phyloP scores from a whole-genome alignment of 2,113 vertebrate genomes.

The Microcebus murinus region DNA sequence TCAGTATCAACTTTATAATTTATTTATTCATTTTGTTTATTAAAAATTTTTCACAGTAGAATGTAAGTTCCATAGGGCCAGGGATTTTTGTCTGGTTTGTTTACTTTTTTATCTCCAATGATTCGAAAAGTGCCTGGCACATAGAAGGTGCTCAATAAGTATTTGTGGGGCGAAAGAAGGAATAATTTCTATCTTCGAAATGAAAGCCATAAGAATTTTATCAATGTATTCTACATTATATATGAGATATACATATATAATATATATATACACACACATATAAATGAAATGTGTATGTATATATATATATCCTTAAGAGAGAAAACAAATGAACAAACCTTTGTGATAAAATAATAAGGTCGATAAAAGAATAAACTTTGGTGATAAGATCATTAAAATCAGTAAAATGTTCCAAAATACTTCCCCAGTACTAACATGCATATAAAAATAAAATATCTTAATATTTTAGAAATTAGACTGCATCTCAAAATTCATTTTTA shows the following conservation, averaged over 20 bases:
- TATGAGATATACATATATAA: not conserved
- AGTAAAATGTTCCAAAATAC: not conserved
- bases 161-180: not conserved
- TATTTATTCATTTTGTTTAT: constrained; percentile 4
- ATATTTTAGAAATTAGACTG: constrained; percentile 6
- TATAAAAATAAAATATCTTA: not conserved
- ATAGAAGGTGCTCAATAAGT: not conserved
- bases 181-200: not conserved
- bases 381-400: not conserved
- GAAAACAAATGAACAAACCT: not conserved
- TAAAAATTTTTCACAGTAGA: not conserved
- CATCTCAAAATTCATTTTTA: not conserved
- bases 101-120: not conserved
- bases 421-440: not conserved
- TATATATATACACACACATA: not conserved
- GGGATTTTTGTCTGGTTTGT: not conserved
- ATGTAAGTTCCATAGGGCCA: not conserved
- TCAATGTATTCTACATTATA: not conserved
- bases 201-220: not conserved
- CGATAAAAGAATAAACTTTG: not conserved
- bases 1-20: not conserved
- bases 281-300: no score
- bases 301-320: not conserved
- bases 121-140: not conserved
- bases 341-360: not conserved